Evolutionary conservation across 2,797 vertebrate species (phyloP).

Genomic region (Chelmon rostratus): DNA sequence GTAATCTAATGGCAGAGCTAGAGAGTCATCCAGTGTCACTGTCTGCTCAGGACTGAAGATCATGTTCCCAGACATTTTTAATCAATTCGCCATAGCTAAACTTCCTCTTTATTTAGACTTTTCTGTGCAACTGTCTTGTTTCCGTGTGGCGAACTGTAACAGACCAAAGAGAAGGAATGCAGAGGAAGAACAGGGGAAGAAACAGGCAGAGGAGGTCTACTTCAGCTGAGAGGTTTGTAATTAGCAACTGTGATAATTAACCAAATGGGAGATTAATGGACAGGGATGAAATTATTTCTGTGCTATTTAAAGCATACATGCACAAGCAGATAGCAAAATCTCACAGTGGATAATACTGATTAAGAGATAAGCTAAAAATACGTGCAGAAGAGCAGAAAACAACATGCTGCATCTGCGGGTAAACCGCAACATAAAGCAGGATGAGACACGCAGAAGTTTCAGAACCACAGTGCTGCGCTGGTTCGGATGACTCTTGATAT

Average conservation of each 20-base stretch:
- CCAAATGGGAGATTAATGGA: conserved; percentile 76
- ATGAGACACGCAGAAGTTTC: conserved; percentile 44
- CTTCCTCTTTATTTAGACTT: conserved; percentile 47
- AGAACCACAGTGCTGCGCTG: conserved; percentile 20
- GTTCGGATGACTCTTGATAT: conserved; percentile 58
- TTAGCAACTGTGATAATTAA: conserved; percentile 81
- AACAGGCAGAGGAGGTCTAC: conserved; percentile 54
- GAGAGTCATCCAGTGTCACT: conserved; percentile 42
- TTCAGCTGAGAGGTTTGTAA: conserved; percentile 73
- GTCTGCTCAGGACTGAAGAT: conserved; percentile 37
- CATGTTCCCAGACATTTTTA: conserved; percentile 39
- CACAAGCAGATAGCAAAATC: conserved; percentile 54
- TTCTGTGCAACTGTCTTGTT: conserved; percentile 20
- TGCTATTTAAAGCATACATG: conserved; percentile 66
- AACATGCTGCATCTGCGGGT: conserved; percentile 1
- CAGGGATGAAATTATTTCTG: conserved; percentile 61
- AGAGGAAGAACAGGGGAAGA: conserved; percentile 24
- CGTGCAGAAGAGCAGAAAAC: conserved; percentile 11
- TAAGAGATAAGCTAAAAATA: conserved; percentile 64
- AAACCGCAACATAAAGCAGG: conserved; percentile 24
- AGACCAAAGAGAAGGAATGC: background rate
- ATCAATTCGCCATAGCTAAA: conserved; percentile 33
- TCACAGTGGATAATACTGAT: conserved; percentile 56
- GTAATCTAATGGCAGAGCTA: conserved; percentile 33
- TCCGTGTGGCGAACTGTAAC: conserved; percentile 26